A percentile compares a stretch with the other conserved stretches of the same genome.
Evolutionary conservation across 2,888 invertebrate species (phyloP).

Genomic region (Campoplex capitator): DNA sequence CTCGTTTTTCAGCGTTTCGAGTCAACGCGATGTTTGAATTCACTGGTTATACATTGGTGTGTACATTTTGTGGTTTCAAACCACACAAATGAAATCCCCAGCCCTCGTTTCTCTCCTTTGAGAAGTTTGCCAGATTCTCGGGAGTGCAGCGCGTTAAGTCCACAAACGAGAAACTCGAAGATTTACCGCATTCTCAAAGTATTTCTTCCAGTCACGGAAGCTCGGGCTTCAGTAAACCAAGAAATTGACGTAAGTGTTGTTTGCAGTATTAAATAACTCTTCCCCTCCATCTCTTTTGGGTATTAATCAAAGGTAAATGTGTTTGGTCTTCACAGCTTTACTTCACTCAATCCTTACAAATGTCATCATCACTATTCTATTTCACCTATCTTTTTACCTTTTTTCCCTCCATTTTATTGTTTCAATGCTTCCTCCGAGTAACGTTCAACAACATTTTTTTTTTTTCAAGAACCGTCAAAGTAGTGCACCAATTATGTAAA

Average conservation of each 20-base stretch:
- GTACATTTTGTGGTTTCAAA: slow-evolving; percentile 25
- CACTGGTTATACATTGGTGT: background rate
- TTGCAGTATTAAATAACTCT: slow-evolving; percentile 23
- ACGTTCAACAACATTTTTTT: background rate
- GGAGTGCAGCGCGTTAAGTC: slow-evolving; percentile 10
- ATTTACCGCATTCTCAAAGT: slow-evolving; percentile 3
- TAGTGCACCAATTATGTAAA: background rate
- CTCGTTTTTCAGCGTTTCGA: background rate
- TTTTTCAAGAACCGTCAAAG: too few species aligned
- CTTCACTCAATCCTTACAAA: background rate
- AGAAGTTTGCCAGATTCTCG: slow-evolving; percentile 43
- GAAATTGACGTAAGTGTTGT: slow-evolving; percentile 42
- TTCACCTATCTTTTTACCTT: background rate
- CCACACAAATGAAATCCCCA: slow-evolving; percentile 42
- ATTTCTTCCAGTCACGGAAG: slow-evolving; percentile 25
- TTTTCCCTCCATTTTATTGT: background rate
- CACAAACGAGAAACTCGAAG: slow-evolving; percentile 20
- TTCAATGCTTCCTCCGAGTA: background rate
- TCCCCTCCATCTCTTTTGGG: background rate
- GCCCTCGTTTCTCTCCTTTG: slow-evolving; percentile 25
- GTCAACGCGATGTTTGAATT: slow-evolving; percentile 21
- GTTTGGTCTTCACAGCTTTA: background rate
- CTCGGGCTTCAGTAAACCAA: slow-evolving; percentile 16
- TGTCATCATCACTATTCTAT: slow-evolving; percentile 3
- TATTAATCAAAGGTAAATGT: slow-evolving; percentile 12